Conservation (phyloP, 1,140 invertebrate species). For the Dreissena rostriformis region DNA sequence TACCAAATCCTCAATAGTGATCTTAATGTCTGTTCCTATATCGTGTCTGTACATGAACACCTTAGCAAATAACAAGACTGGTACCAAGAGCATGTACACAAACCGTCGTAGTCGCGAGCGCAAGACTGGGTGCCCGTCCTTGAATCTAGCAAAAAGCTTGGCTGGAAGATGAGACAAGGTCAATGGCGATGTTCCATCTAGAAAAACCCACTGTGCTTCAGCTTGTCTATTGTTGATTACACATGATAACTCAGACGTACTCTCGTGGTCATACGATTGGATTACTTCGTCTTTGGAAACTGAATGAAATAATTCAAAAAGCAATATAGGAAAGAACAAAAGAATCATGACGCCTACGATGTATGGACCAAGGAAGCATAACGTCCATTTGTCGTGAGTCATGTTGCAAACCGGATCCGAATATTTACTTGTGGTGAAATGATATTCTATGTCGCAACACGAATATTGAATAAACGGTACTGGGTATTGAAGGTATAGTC, state of each 20-base stretch:
- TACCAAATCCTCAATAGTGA: slow-evolving; percentile 8
- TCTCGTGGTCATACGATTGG: neutral
- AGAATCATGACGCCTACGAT: slow-evolving; percentile 32
- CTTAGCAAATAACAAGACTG: slow-evolving; percentile 20
- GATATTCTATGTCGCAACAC: slow-evolving; percentile 17
- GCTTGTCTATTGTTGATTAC: no score
- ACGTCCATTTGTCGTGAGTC: neutral
- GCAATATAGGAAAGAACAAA: slow-evolving; percentile 36
- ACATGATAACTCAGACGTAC: no score
- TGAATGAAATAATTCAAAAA: slow-evolving; percentile 6
- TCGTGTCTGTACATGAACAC: slow-evolving; percentile 5
- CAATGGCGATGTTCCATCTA: slow-evolving; percentile 28
- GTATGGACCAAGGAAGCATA: slow-evolving; percentile 26
- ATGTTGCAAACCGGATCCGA: neutral
- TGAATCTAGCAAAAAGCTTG: neutral
- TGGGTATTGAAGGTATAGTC: slow-evolving; percentile 26
- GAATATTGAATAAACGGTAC: slow-evolving; percentile 5
- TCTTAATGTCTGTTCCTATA: neutral
- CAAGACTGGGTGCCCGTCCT: neutral
- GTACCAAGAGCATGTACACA: slow-evolving; percentile 17
- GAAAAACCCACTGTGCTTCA: slow-evolving; percentile 20
- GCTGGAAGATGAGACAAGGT: neutral
- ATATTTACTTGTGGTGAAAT: neutral
- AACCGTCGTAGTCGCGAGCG: slow-evolving; percentile 18
- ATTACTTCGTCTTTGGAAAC: slow-evolving; percentile 19